Conservation (phyloP, 2,888 invertebrate genomes). For the Strigamia maritima region DNA sequence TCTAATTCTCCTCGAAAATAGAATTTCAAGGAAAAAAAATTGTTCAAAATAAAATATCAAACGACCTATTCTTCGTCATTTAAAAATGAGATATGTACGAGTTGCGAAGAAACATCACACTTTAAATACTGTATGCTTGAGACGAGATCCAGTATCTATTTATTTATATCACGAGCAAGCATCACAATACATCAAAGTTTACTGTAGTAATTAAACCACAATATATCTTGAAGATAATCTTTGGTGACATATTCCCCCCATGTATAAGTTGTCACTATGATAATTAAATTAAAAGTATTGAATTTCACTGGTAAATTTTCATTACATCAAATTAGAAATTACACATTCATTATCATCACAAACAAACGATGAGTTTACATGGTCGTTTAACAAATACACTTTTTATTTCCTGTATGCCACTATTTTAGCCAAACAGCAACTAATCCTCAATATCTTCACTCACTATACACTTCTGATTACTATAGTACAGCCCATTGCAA, state of each 20-base stretch:
- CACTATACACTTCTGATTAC: neutral
- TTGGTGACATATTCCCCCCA: neutral
- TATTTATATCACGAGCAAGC: slow-evolving; percentile 10
- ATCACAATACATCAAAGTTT: neutral
- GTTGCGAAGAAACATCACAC: neutral
- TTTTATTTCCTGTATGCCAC: neutral
- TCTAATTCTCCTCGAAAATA: too few relatives aligned
- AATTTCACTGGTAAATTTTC: neutral
- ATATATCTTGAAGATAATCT: neutral
- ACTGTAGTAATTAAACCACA: neutral
- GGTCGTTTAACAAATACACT: neutral
- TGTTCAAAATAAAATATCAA: too few relatives aligned
- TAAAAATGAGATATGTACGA: too few relatives aligned
- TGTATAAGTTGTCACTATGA: neutral
- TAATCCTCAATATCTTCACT: neutral
- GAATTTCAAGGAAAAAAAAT: too few relatives aligned
- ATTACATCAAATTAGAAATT: neutral
- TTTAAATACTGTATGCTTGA: neutral
- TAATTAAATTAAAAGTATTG: neutral
- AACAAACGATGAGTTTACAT: neutral
- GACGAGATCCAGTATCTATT: neutral
- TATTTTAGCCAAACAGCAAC: neutral
- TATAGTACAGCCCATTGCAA: too few relatives aligned
- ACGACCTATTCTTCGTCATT: too few relatives aligned
- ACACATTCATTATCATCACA: too few relatives aligned